These are phyloP conservation scores for Neria commutata DNA, from an alignment of 2,888 invertebrate genomes.

Conservation along the genomic window DNA sequence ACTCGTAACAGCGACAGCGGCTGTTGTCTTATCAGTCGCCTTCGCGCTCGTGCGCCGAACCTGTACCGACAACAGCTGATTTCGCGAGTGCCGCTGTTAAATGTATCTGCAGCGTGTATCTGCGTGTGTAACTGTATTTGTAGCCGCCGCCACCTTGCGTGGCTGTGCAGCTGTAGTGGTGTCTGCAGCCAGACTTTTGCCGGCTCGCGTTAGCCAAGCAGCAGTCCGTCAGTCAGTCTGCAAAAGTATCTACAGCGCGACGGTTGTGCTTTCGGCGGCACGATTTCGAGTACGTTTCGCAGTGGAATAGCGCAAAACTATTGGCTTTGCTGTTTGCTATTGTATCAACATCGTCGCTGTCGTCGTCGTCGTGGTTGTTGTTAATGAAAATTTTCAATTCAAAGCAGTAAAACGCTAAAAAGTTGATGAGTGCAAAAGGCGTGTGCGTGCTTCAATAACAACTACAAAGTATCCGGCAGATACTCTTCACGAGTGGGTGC, in stretches of 20 bases:
- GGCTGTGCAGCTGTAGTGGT: too few relatives aligned
- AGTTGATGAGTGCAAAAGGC: too few relatives aligned
- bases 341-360: not conserved
- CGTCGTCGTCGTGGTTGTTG: conserved; percentile 6
- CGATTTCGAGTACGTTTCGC: conserved; percentile 27
- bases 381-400: not conserved
- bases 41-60: too few relatives aligned
- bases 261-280: conserved; percentile 29
- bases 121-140: not conserved
- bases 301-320: conserved; percentile 13
- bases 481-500: conserved; percentile 28
- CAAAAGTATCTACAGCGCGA: conserved; percentile 45
- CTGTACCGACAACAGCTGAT: not conserved
- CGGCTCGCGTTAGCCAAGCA: not conserved
- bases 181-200: too few relatives aligned
- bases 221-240: conserved; percentile 41
- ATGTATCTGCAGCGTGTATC: not conserved
- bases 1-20: too few relatives aligned
- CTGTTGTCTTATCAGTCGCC: too few relatives aligned
- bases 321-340: not conserved
- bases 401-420: too few relatives aligned
- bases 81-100: not conserved
- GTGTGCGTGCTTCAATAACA: too few relatives aligned
- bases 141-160: too few relatives aligned
- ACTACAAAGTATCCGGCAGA: not conserved